Base-by-base conservation (phyloP, 1,140 invertebrate genomes). In the Drosophila teissieri region DNA sequence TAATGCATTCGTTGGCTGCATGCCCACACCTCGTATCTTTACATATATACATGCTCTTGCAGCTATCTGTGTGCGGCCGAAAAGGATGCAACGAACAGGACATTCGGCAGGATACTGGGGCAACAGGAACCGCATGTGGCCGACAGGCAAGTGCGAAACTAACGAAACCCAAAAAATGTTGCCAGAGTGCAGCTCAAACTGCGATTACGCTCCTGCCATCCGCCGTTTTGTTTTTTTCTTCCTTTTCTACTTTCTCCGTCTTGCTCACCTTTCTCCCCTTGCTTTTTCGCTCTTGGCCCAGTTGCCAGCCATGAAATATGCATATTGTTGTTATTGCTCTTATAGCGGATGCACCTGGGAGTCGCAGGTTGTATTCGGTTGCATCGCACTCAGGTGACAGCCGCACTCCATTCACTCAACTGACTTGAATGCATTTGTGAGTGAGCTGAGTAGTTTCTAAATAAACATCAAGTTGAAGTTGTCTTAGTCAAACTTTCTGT, bases 61-160 rank as follows among this genome's bases (percentile, higher is more conserved):
- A 19, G 19, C 1, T 19, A 31, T 10, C 2, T 31, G 7, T 22
- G n/a, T 17, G 44, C 10, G 5, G 11, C 10, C 15, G 22, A 22
- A 19, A 31, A 8, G 27, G 27, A 31, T 3, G 27, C 31, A 31
- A 8, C 10, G 31, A 3, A 7, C 45, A 48, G 22, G 48, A 31
- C 48, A 31, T 36, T 8, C 51, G 22, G 14, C 22, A 11, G n/a
- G 7, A n/a, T 0, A 17, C 36, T 27, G n/a, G n/a, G 48, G 3
- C 8, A 17, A 14, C 2, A 45, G 6, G 19, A 42, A 52, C 54
- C 49, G 67, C 65, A 80, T 80, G 63, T 65, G 81, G 83, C 63
- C 80, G 67, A 39, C 77, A 62, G 55, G 61, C 81, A 88, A 88
- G 84, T 83, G 84, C 72, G 76, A 73, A 80, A 70, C 67, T 73